A percentile compares a stretch with the other conserved stretches of the same genome.
These are phyloP conservation scores for Gonatopus flavifemur DNA, from an alignment of 1,140 invertebrate species.

Conservation along the genomic window DNA sequence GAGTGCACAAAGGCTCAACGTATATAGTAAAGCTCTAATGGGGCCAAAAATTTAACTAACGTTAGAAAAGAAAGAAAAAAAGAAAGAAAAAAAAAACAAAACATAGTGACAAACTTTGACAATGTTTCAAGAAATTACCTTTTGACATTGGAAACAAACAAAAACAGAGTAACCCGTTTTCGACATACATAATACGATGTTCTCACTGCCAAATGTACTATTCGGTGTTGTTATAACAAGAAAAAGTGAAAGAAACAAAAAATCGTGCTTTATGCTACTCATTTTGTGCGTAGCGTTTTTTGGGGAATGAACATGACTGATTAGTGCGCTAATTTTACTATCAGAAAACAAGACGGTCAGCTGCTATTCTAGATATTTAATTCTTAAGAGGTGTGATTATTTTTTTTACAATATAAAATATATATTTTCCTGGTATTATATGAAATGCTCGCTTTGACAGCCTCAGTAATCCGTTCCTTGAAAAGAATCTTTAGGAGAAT, in stretches of 20 bases:
- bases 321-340: conserved; percentile 49
- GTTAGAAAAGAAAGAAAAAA: neutral
- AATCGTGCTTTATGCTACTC: conserved; percentile 33
- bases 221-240: conserved; percentile 38
- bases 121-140: no score
- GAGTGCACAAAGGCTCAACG: neutral
- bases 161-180: conserved; percentile 18
- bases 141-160: neutral
- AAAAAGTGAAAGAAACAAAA: conserved; percentile 23
- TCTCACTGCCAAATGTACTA: conserved; percentile 54
- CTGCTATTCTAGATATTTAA: conserved; percentile 55
- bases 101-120: no score
- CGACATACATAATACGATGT: conserved; percentile 39
- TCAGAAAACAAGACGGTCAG: conserved; percentile 46
- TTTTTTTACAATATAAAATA: conserved; percentile 57
- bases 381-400: conserved; percentile 56
- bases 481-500: neutral
- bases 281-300: conserved; percentile 29
- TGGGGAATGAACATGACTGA: conserved; percentile 45
- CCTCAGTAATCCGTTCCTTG: conserved; percentile 29
- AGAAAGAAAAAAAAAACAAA: no score
- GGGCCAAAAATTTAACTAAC: neutral
- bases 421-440: conserved; percentile 59
- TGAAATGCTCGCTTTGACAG: conserved; percentile 50
- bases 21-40: neutral